A percentile compares a stretch with the other conserved stretches of the same genome.
phyloP scores from a whole-genome alignment of 2,888 invertebrate genomes.

The Unio delphinus region DNA sequence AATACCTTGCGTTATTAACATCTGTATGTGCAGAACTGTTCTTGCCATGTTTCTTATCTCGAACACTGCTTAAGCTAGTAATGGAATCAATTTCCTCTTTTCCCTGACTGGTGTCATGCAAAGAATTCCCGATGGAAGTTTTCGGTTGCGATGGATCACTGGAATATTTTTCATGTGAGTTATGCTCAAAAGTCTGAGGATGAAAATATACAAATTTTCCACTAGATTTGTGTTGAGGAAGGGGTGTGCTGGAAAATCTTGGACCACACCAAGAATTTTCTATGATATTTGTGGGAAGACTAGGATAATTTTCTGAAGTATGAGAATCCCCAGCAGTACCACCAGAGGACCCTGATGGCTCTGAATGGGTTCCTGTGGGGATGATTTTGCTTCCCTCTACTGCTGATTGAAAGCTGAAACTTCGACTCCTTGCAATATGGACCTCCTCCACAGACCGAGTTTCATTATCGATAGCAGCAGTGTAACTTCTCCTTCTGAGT shows the following conservation, averaged over 20 bases:
- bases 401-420: conserved; percentile 49
- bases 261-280: conserved; percentile 2
- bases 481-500: conserved; percentile 34
- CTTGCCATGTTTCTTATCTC: too few species aligned
- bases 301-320: too few species aligned
- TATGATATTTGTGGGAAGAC: too few species aligned
- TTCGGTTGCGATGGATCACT: too few species aligned
- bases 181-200: conserved; percentile 1
- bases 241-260: conserved; percentile 28
- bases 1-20: too few species aligned
- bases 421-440: conserved; percentile 27
- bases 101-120: too few species aligned
- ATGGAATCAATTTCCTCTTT: too few species aligned
- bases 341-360: conserved; percentile 5
- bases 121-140: too few species aligned
- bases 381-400: conserved; percentile 46
- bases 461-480: conserved; percentile 34
- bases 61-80: too few species aligned
- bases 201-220: conserved; percentile 16
- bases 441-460: conserved; percentile 12
- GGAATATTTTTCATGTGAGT: too few species aligned
- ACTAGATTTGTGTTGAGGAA: conserved; percentile 7
- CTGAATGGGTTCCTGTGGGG: conserved; percentile 4
- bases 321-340: conserved; percentile 1
- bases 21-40: too few species aligned